phyloP scores from a whole-genome alignment of 2,888 invertebrate genomes.

The Cerastis rubricosa region DNA sequence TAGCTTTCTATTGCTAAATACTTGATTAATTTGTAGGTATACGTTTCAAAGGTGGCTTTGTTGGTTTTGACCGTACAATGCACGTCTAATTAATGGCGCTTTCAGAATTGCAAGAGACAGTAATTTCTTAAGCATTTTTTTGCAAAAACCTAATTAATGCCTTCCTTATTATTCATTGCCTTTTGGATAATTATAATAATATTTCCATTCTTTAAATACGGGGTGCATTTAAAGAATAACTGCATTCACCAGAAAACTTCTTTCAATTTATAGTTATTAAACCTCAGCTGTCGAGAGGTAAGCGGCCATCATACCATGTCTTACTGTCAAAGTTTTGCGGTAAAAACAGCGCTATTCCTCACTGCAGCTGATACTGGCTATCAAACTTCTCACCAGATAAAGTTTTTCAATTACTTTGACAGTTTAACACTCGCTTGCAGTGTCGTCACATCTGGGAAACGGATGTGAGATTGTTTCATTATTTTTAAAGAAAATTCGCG shows the following conservation, averaged over 20 bases:
- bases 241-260: neutral
- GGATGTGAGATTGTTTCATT: constrained; percentile 1
- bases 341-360: constrained; percentile 18
- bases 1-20: too few species aligned
- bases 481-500: constrained; percentile 1
- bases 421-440: constrained; percentile 32
- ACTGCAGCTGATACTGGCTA: constrained; percentile 44
- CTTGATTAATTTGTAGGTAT: too few species aligned
- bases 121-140: too few species aligned
- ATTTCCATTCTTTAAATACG: too few species aligned
- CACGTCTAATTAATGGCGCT: too few species aligned
- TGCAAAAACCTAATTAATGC: too few species aligned
- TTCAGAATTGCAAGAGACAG: too few species aligned
- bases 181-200: too few species aligned
- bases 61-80: too few species aligned
- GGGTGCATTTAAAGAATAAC: too few species aligned
- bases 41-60: too few species aligned
- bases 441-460: constrained; percentile 39
- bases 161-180: too few species aligned
- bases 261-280: neutral
- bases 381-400: constrained; percentile 23
- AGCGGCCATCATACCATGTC: neutral
- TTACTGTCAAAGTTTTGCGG: constrained; percentile 34
- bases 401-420: constrained; percentile 39
- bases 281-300: neutral